Evolutionary conservation across 2,888 invertebrate genomes (phyloP).

Genomic region (Drosophila vallismaia): DNA sequence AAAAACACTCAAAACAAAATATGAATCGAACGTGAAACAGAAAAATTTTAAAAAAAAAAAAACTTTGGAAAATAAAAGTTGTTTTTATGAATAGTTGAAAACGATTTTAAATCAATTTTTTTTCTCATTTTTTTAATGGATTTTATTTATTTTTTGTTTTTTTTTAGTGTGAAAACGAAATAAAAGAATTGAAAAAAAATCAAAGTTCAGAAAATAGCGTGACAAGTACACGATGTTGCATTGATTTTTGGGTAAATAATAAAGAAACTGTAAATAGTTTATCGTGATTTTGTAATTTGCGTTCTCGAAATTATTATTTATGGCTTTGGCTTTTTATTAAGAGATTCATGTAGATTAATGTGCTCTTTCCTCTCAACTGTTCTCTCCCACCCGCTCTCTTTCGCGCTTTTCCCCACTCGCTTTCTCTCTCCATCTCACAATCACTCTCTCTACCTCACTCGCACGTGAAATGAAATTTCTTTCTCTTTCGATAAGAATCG

Average conservation of each 20-base stretch:
- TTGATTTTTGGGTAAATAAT: slow-evolving; percentile 20
- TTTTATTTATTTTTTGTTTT: slow-evolving; percentile 18
- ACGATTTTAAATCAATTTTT: slow-evolving; percentile 33
- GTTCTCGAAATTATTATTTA: slow-evolving; percentile 56
- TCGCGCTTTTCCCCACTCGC: slow-evolving; percentile 24
- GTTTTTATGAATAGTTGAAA: slow-evolving; percentile 1
- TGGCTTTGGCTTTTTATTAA: slow-evolving; percentile 81
- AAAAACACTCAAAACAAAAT: slow-evolving; percentile 53
- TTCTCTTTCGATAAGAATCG: slow-evolving; percentile 6
- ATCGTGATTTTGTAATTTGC: slow-evolving; percentile 37
- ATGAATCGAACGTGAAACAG: slow-evolving; percentile 24
- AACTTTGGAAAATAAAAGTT: slow-evolving; percentile 14
- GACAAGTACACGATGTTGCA: slow-evolving; percentile 17
- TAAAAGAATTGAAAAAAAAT: slow-evolving; percentile 9
- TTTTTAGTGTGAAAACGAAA: slow-evolving; percentile 32
- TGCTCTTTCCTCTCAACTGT: slow-evolving; percentile 72
- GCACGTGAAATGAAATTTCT: slow-evolving; percentile 33
- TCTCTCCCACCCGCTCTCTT: slow-evolving; percentile 47
- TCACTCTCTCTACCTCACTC: slow-evolving; percentile 39
- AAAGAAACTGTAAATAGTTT: slow-evolving; percentile 27
- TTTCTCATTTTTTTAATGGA: slow-evolving; percentile 6
- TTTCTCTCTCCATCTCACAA: slow-evolving; percentile 45
- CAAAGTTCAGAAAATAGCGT: slow-evolving; percentile 35
- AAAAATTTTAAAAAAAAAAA: slow-evolving; percentile 1
- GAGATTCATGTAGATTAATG: slow-evolving; percentile 62